Percentiles rank a stretch among this genome's conserved stretches.
phyloP scores from a whole-genome alignment of 2,113 vertebrate species.

The Ginglymostoma cirratum region DNA sequence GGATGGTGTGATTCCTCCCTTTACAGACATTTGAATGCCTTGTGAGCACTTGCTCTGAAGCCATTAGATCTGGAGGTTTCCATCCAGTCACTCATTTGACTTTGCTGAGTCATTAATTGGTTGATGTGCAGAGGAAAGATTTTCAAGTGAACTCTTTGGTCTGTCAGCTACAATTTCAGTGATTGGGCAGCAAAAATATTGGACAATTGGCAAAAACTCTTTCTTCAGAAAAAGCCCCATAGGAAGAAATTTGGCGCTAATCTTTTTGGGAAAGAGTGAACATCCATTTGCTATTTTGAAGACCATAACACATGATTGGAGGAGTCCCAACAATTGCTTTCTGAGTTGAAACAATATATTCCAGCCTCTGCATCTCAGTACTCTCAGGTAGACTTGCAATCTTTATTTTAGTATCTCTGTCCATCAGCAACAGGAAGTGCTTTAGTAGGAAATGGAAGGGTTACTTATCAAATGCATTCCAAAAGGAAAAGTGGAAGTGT shows the following conservation, averaged over 20 bases:
- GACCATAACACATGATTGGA: neutral
- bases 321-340: neutral
- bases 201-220: neutral
- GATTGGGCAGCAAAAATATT: neutral
- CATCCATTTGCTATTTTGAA: neutral
- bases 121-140: neutral
- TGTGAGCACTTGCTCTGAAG: neutral
- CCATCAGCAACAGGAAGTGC: neutral
- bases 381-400: neutral
- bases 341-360: neutral
- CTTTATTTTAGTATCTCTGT: neutral
- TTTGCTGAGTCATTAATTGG: neutral
- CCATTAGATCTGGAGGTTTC: neutral
- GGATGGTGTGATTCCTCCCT: neutral
- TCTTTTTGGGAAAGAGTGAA: neutral
- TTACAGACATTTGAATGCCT: neutral
- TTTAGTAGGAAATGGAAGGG: neutral
- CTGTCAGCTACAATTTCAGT: neutral
- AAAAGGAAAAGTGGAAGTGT: neutral
- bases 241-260: neutral
- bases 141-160: neutral
- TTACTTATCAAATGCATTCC: neutral
- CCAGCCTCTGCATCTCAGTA: neutral
- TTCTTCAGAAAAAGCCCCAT: neutral
- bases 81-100: neutral